These are phyloP conservation scores for Drosophila yakuba DNA, from an alignment of 1,140 invertebrate species.

Conservation along the genomic window DNA sequence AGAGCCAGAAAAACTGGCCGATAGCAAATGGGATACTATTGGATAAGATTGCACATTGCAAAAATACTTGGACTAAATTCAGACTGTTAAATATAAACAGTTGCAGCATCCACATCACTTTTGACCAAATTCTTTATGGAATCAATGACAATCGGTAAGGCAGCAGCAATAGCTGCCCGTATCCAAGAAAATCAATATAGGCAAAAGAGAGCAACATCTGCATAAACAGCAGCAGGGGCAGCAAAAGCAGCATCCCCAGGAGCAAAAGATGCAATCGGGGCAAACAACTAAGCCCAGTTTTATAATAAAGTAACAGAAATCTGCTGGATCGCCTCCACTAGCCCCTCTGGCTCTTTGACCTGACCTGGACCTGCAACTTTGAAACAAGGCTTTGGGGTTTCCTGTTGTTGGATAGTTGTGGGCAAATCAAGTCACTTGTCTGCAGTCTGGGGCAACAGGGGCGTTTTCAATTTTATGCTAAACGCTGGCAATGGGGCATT, in stretches of 20 bases:
- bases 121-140: background rate
- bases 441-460: slow-evolving; percentile 15
- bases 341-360: slow-evolving; percentile 6
- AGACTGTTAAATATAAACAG: background rate
- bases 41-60: slow-evolving; percentile 37
- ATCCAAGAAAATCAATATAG: slow-evolving; percentile 12
- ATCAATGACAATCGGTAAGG: slow-evolving; percentile 10
- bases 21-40: slow-evolving; percentile 36
- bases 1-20: slow-evolving; percentile 5
- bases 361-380: slow-evolving; percentile 41
- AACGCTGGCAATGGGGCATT: slow-evolving; percentile 29
- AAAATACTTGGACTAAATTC: slow-evolving; percentile 9
- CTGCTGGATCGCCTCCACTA: slow-evolving; percentile 37
- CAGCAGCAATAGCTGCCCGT: slow-evolving; percentile 1
- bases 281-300: slow-evolving; percentile 73
- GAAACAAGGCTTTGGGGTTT: slow-evolving; percentile 44
- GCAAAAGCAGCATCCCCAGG: slow-evolving; percentile 11
- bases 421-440: slow-evolving; percentile 55
- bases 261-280: slow-evolving; percentile 21
- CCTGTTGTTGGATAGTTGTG: slow-evolving; percentile 46
- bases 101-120: slow-evolving; percentile 1
- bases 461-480: slow-evolving; percentile 62
- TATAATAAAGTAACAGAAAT: slow-evolving; percentile 82
- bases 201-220: slow-evolving; percentile 2
- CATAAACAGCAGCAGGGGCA: slow-evolving; percentile 32